Evolutionary conservation across 2,797 vertebrate species (phyloP).

Genomic region (Lateolabrax maculatus): DNA sequence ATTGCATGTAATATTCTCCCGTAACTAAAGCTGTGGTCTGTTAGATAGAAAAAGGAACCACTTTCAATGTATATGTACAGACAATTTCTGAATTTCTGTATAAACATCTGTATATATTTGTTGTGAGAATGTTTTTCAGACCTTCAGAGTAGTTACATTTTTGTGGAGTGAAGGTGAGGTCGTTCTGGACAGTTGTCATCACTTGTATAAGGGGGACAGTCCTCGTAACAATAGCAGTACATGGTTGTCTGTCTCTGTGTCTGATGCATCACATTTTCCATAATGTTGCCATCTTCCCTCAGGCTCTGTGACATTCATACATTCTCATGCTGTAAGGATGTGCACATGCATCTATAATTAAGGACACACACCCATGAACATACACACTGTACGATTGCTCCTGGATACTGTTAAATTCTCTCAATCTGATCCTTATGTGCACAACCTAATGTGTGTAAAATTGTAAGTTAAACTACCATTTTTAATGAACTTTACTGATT

Average conservation of each 20-base stretch:
- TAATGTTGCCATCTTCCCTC: slow-evolving; percentile 37
- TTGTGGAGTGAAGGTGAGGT: slow-evolving; percentile 1
- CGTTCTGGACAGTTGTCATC: neutral
- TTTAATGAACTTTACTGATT: slow-evolving; percentile 35
- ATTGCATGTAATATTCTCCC: slow-evolving; percentile 40
- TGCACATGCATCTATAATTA: slow-evolving; percentile 21
- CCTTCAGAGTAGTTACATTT: slow-evolving; percentile 1
- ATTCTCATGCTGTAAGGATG: neutral
- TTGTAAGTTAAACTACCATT: neutral
- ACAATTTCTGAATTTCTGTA: slow-evolving; percentile 4
- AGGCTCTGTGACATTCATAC: slow-evolving; percentile 22
- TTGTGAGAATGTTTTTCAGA: neutral
- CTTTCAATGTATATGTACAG: slow-evolving; percentile 6
- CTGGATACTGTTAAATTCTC: neutral
- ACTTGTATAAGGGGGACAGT: neutral
- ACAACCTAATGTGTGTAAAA: slow-evolving; percentile 5
- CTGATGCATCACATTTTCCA: slow-evolving; percentile 4
- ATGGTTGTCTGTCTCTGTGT: neutral
- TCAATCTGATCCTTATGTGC: neutral
- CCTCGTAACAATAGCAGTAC: neutral
- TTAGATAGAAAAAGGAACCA: slow-evolving; percentile 1
- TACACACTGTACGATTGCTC: neutral
- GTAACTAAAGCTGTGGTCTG: slow-evolving; percentile 7
- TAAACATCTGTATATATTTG: neutral
- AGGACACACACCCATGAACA: neutral